These are phyloP conservation scores for Oryzaephilus surinamensis DNA, from an alignment of 1,140 invertebrate genomes.

Conservation along the genomic window DNA sequence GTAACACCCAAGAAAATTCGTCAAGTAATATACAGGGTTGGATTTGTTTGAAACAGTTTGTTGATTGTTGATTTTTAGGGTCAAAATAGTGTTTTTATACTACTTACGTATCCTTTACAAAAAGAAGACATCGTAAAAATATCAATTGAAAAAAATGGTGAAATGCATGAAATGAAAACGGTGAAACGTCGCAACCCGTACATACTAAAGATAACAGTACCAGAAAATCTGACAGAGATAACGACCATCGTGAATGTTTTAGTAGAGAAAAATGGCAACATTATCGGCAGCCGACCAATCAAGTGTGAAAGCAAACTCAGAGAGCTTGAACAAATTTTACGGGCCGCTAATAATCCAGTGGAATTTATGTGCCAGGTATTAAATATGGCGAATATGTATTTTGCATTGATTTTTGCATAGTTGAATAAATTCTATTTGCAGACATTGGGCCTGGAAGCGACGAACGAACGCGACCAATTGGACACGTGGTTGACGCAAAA, in stretches of 20 bases:
- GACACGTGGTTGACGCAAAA: conserved; percentile 70
- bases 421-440: conserved; percentile 30
- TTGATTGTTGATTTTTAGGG: conserved; percentile 41
- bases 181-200: conserved; percentile 72
- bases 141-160: conserved; percentile 66
- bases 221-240: conserved; percentile 64
- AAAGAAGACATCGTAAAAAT: conserved; percentile 63
- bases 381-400: conserved; percentile 3
- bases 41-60: not conserved
- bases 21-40: conserved; percentile 41
- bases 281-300: conserved; percentile 64
- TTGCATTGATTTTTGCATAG: conserved; percentile 1
- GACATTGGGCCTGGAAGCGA: conserved; percentile 67
- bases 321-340: conserved; percentile 69
- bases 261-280: conserved; percentile 65
- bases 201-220: conserved; percentile 67
- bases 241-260: conserved; percentile 70
- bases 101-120: conserved; percentile 63
- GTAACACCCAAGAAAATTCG: conserved; percentile 71
- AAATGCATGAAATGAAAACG: conserved; percentile 58
- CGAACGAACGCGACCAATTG: conserved; percentile 63
- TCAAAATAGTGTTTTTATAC: conserved; percentile 68
- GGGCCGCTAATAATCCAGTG: conserved; percentile 65
- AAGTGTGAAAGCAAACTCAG: conserved; percentile 75
- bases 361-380: conserved; percentile 77